phyloP scores from a whole-genome alignment of 2,888 invertebrate species.

The Cantharis rufa region DNA sequence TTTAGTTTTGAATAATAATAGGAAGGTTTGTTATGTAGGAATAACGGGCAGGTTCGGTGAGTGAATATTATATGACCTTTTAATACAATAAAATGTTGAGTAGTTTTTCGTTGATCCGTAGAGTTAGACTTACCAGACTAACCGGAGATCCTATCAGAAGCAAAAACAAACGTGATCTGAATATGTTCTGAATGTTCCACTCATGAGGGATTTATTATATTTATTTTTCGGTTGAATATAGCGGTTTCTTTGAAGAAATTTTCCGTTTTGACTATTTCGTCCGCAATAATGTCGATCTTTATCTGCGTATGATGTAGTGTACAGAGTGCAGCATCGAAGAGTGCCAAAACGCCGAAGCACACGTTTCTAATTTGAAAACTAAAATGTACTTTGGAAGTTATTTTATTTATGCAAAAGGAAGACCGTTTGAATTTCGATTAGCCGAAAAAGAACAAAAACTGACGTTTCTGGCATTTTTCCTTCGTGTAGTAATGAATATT shows the following conservation, averaged over 20 bases:
- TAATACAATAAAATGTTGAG: not conserved
- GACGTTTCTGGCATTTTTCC: conserved; percentile 42
- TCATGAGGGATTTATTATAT: conserved; percentile 29
- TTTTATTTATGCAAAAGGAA: not conserved
- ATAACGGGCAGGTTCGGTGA: not conserved
- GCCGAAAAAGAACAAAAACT: conserved; percentile 22
- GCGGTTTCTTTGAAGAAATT: conserved; percentile 26
- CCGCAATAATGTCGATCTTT: not conserved
- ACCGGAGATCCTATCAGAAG: conserved; percentile 37
- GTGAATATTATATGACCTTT: not conserved
- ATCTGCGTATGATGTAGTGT: not conserved
- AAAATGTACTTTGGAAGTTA: not conserved
- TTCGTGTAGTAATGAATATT: conserved; percentile 54
- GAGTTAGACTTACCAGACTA: conserved; percentile 14
- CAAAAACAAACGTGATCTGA: conserved; percentile 35
- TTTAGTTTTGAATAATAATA: too few species aligned
- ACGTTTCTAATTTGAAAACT: not conserved
- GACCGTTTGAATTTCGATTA: not conserved
- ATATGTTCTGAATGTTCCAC: conserved; percentile 33
- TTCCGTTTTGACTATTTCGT: conserved; percentile 18
- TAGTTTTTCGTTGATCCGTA: not conserved
- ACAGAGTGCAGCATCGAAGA: not conserved
- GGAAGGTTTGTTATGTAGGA: not conserved
- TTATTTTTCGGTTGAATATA: conserved; percentile 25
- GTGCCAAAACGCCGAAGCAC: not conserved